Conservation (phyloP, 2,797 vertebrate species). For the Ceyx erithaca region DNA sequence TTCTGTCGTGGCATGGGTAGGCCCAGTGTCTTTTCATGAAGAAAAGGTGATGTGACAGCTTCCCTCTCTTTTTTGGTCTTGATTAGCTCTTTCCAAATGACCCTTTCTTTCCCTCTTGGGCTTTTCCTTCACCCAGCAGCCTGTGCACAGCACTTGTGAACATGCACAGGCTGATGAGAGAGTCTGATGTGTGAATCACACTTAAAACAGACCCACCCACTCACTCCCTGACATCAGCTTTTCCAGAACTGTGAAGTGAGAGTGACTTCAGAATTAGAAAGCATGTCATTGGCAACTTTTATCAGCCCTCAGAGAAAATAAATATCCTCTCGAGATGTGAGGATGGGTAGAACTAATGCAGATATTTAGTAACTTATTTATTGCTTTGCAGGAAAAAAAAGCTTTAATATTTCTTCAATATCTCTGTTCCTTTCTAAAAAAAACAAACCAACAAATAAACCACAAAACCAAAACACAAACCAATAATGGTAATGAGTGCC, state of each 20-base stretch:
- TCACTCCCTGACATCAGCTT: slow-evolving; percentile 79
- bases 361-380: slow-evolving; percentile 76
- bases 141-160: slow-evolving; percentile 72
- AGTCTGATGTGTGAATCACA: slow-evolving; percentile 82
- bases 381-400: slow-evolving; percentile 50
- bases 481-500: slow-evolving; percentile 67
- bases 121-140: not conserved
- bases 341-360: slow-evolving; percentile 64
- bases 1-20: not conserved
- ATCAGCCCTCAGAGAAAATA: slow-evolving; percentile 80
- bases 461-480: too few species aligned
- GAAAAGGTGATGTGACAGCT: not conserved
- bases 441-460: not conserved
- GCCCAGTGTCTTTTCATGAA: not conserved
- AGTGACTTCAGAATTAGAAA: slow-evolving; percentile 84
- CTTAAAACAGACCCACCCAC: slow-evolving; percentile 82
- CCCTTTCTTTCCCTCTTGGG: not conserved
- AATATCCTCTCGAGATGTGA: slow-evolving; percentile 77
- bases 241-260: slow-evolving; percentile 81
- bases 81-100: slow-evolving; percentile 21
- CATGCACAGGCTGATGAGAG: slow-evolving; percentile 78
- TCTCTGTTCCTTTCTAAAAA: slow-evolving; percentile 6
- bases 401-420: slow-evolving; percentile 67
- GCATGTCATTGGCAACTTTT: slow-evolving; percentile 81
- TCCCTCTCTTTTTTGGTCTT: not conserved